Conservation (phyloP, 1,140 invertebrate species). For the Drosophila ananassae region DNA sequence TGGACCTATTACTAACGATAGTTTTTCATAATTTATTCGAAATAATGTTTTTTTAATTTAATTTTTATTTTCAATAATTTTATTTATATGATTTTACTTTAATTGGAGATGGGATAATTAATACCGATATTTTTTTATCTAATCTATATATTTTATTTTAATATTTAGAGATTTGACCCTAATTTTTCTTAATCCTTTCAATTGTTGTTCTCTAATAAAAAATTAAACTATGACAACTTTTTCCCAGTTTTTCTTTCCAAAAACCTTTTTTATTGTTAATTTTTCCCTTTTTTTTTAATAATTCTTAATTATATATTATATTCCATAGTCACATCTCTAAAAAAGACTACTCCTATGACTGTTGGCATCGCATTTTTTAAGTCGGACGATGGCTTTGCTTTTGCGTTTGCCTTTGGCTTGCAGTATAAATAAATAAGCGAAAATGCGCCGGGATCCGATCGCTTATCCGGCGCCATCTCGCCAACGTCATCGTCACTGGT, state of each 20-base stretch:
- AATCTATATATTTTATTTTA: too few relatives aligned
- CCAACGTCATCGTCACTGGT: constrained; percentile 21
- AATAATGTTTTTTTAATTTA: background rate
- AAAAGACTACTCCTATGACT: constrained; percentile 2
- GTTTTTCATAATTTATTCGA: background rate
- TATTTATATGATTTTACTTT: background rate
- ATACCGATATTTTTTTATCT: too few relatives aligned
- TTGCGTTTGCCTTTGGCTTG: constrained; percentile 54
- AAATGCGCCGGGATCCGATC: constrained; percentile 33
- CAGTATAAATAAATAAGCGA: constrained; percentile 66
- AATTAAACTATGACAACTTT: too few relatives aligned
- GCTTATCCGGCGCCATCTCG: constrained; percentile 28
- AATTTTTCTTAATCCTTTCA: too few relatives aligned
- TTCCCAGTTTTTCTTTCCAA: background rate
- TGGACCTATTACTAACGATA: background rate
- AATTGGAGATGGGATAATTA: too few relatives aligned
- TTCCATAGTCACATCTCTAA: background rate
- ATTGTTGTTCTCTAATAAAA: too few relatives aligned
- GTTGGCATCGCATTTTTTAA: constrained; percentile 61
- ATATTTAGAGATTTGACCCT: too few relatives aligned
- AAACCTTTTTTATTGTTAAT: background rate
- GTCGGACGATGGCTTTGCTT: background rate
- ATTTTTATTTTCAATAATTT: background rate
- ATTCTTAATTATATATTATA: background rate
- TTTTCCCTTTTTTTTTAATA: background rate